A percentile compares a stretch with the other conserved stretches of the same genome.
Evolutionary conservation across 2,888 invertebrate genomes (phyloP).

Genomic region (Nematopogon swammerdamellus): DNA sequence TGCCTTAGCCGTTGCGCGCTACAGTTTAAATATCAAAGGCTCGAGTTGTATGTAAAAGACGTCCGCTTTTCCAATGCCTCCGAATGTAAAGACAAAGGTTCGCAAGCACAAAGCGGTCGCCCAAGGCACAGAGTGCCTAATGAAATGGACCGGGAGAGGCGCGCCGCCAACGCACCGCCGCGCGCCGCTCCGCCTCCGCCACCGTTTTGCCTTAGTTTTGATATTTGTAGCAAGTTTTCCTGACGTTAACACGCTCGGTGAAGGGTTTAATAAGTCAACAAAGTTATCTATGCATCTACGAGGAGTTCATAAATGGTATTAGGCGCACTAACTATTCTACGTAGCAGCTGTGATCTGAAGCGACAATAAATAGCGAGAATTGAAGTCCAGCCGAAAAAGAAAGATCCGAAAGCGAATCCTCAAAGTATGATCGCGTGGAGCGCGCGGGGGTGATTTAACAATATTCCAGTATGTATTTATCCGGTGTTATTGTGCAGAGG

Average conservation of each 20-base stretch:
- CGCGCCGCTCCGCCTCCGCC: too few relatives aligned
- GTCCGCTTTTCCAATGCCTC: too few relatives aligned
- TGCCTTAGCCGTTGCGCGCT: not conserved
- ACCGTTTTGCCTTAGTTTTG: not conserved
- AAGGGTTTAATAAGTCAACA: not conserved
- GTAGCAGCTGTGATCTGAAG: too few relatives aligned
- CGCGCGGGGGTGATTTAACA: slow-evolving; percentile 1
- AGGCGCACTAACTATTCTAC: too few relatives aligned
- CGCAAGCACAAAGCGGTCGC: not conserved
- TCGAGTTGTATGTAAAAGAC: not conserved
- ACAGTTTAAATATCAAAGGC: not conserved
- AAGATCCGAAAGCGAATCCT: too few relatives aligned
- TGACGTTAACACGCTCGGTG: not conserved
- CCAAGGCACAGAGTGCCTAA: not conserved
- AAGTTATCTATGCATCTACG: too few relatives aligned
- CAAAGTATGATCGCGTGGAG: slow-evolving; percentile 6
- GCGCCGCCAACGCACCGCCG: too few relatives aligned
- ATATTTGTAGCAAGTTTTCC: not conserved
- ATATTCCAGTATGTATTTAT: not conserved
- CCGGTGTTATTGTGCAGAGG: slow-evolving; percentile 21
- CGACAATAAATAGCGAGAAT: too few relatives aligned
- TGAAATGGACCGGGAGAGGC: not conserved
- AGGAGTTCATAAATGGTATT: too few relatives aligned
- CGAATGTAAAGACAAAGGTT: not conserved
- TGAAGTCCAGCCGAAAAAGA: too few relatives aligned